Evolutionary conservation across 2,888 invertebrate genomes (phyloP).

Genomic region (Gerris lacustris): DNA sequence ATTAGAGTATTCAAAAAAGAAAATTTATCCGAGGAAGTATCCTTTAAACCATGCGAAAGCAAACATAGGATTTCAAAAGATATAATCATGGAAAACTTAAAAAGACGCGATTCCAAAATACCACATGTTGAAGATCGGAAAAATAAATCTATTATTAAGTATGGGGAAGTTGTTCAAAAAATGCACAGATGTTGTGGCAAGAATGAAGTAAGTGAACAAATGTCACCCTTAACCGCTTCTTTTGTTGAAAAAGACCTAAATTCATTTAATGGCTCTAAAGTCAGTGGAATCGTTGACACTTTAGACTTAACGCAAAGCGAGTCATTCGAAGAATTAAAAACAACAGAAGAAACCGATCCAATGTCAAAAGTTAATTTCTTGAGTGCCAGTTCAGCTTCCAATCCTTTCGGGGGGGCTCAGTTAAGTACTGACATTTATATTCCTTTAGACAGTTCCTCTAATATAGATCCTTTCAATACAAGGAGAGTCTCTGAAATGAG

Average conservation of each 20-base stretch:
- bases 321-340: not conserved
- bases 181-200: not conserved
- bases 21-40: not conserved
- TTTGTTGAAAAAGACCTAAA: not conserved
- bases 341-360: not conserved
- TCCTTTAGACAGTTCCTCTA: too few species aligned
- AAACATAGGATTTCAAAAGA: too few species aligned
- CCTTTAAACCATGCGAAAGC: too few species aligned
- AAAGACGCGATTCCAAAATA: not conserved
- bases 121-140: not conserved
- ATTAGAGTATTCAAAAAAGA: not conserved
- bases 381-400: not conserved
- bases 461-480: too few species aligned
- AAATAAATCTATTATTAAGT: not conserved
- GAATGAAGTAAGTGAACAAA: not conserved
- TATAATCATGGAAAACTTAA: not conserved
- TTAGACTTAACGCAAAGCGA: not conserved
- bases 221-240: not conserved
- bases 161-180: not conserved
- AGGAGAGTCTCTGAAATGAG: too few species aligned
- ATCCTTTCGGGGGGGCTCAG: too few species aligned
- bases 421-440: too few species aligned
- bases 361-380: not conserved
- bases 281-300: not conserved
- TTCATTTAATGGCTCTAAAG: not conserved